Evolutionary conservation across 92 coral and sea anemone genomes (phyloP).

Genomic region (Siderastrea radians): DNA sequence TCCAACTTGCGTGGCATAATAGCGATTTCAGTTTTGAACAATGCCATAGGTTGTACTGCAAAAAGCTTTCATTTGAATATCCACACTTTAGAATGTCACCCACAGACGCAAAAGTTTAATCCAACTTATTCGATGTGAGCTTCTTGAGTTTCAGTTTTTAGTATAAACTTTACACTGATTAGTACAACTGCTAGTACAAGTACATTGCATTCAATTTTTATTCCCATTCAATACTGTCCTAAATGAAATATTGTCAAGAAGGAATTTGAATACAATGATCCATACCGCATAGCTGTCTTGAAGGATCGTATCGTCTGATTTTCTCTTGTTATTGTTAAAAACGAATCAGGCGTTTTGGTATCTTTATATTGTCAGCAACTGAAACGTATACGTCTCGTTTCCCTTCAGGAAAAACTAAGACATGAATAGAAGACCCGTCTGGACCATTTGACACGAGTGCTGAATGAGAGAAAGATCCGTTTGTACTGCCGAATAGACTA

Average conservation of each 20-base stretch:
- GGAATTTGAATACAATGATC: neutral
- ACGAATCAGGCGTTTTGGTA: too few relatives aligned
- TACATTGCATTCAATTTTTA: neutral
- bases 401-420: too few relatives aligned
- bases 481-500: too few relatives aligned
- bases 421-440: too few relatives aligned
- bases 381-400: too few relatives aligned
- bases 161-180: neutral
- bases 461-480: too few relatives aligned
- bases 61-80: neutral
- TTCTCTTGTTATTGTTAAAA: neutral
- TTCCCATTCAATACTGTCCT: neutral
- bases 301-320: neutral
- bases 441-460: too few relatives aligned
- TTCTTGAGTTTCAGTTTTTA: neutral
- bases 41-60: neutral
- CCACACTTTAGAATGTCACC: neutral
- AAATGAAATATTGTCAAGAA: neutral
- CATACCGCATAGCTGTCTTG: neutral
- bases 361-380: too few relatives aligned
- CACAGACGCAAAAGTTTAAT: neutral
- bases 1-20: too few relatives aligned
- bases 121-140: neutral
- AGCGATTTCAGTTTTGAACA: too few relatives aligned
- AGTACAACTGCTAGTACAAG: neutral